Percentiles rank a stretch among this genome's conserved stretches.
These are phyloP conservation scores for Epirrhoe alternata DNA, from an alignment of 2,888 invertebrate genomes.

Conservation along the genomic window DNA sequence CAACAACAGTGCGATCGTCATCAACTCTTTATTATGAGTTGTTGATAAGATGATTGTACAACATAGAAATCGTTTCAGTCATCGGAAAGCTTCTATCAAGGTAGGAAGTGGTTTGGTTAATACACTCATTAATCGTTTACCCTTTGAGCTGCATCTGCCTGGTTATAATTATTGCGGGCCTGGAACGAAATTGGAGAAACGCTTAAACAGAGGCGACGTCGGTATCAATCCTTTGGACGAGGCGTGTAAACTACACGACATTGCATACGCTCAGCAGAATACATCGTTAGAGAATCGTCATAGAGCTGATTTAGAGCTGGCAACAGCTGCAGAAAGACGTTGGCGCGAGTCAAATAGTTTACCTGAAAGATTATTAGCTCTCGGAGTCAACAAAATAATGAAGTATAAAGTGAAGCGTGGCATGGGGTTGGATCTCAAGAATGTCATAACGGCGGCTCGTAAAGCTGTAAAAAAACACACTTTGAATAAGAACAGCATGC, in stretches of 20 bases:
- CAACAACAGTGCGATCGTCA: background rate
- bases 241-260: slow-evolving; percentile 15
- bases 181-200: slow-evolving; percentile 45
- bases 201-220: background rate
- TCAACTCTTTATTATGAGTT: too few relatives aligned
- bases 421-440: slow-evolving; percentile 4
- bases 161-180: slow-evolving; percentile 29
- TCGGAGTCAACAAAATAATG: slow-evolving; percentile 11
- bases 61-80: too few relatives aligned
- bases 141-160: slow-evolving; percentile 41
- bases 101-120: slow-evolving; percentile 3
- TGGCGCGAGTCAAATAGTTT: background rate
- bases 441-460: background rate
- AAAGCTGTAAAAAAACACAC: slow-evolving; percentile 13
- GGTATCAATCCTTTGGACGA: slow-evolving; percentile 25
- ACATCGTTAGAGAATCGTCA: slow-evolving; percentile 6
- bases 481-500: background rate
- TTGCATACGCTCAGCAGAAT: slow-evolving; percentile 5
- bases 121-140: slow-evolving; percentile 9
- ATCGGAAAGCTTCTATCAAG: background rate
- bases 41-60: too few relatives aligned
- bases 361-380: background rate
- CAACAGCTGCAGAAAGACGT: background rate
- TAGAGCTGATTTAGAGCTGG: slow-evolving; percentile 14
- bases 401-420: slow-evolving; percentile 17